A percentile compares a stretch with the other conserved stretches of the same genome.
phyloP scores from a whole-genome alignment of 2,797 vertebrate species.

The Kryptopterus vitreolus region DNA sequence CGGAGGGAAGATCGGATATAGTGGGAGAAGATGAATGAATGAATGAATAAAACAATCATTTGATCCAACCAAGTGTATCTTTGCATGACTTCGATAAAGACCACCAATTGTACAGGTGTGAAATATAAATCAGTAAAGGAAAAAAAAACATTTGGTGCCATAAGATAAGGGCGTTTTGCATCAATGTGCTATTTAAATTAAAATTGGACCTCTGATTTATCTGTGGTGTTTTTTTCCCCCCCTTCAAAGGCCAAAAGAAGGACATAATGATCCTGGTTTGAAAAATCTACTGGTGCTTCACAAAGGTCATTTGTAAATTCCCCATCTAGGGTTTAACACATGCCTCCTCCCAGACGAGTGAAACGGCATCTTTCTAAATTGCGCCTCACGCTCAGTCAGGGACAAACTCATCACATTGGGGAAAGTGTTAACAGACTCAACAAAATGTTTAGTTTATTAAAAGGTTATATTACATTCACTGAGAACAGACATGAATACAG shows the following conservation, averaged over 20 bases:
- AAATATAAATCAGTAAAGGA: background rate
- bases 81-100: background rate
- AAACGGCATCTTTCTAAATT: background rate
- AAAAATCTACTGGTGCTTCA: too few species aligned
- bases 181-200: background rate
- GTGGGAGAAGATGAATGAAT: too few species aligned
- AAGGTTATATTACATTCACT: background rate
- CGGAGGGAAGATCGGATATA: too few species aligned
- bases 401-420: background rate
- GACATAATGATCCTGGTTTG: too few species aligned
- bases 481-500: background rate
- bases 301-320: background rate
- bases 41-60: background rate
- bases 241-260: too few species aligned
- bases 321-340: background rate
- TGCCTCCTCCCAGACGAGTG: background rate
- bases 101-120: background rate
- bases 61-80: background rate
- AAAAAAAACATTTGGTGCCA: too few species aligned
- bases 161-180: background rate
- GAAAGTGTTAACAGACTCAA: background rate
- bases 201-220: background rate
- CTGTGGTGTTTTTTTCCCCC: background rate
- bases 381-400: background rate
- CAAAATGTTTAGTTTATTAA: background rate